Evolutionary conservation across 2,888 invertebrate species (phyloP).

Genomic region (Encarsia formosa): DNA sequence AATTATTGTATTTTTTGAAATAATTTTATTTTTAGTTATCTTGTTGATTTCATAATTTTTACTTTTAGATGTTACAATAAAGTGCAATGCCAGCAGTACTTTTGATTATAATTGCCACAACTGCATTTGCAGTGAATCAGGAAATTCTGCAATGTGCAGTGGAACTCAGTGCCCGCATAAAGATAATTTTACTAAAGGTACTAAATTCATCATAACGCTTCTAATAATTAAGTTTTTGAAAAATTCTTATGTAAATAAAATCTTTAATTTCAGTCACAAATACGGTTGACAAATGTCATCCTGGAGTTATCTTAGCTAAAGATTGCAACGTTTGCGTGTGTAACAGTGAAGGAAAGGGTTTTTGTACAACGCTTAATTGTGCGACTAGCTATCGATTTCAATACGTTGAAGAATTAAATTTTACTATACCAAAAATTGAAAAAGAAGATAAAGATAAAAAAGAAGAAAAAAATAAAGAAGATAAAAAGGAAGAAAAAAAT

Average conservation of each 20-base stretch:
- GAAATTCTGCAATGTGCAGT: constrained; percentile 53
- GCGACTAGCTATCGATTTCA: constrained; percentile 3
- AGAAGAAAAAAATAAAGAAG: too few species aligned
- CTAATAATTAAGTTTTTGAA: not conserved
- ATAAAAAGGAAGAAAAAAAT: too few species aligned
- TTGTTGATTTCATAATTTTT: too few species aligned
- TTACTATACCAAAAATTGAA: not conserved
- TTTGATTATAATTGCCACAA: constrained; percentile 55
- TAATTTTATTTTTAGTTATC: not conserved
- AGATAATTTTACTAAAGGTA: constrained; percentile 2
- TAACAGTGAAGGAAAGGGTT: constrained; percentile 52
- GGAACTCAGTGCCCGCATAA: constrained; percentile 4
- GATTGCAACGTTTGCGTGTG: constrained; percentile 57
- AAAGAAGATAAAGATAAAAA: too few species aligned
- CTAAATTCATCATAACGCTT: too few species aligned
- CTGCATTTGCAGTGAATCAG: constrained; percentile 55
- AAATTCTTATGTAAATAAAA: not conserved
- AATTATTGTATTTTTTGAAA: not conserved
- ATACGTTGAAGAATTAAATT: constrained; percentile 10
- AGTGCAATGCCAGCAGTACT: constrained; percentile 49
- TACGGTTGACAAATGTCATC: constrained; percentile 29
- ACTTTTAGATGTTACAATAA: constrained; percentile 6
- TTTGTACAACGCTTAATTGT: constrained; percentile 50
- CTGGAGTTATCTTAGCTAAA: constrained; percentile 54
- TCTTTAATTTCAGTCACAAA: constrained; percentile 1